Conservation (phyloP, 1,140 invertebrate species). For the Orius laevigatus region DNA sequence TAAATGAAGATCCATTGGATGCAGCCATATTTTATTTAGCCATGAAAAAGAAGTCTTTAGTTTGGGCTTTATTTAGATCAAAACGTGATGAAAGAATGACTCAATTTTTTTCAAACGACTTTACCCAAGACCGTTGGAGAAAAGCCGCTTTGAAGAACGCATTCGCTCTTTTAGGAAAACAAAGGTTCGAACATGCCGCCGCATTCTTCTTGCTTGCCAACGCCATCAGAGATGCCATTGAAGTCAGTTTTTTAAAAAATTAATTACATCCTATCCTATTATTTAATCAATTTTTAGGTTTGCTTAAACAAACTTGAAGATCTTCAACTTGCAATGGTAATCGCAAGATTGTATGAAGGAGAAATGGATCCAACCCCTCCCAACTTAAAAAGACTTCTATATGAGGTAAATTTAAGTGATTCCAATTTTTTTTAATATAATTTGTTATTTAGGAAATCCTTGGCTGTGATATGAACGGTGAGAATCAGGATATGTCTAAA, state of each 20-base stretch:
- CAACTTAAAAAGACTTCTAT: slow-evolving; percentile 56
- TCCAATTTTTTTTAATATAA: slow-evolving; percentile 10
- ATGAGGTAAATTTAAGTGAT: slow-evolving; percentile 49
- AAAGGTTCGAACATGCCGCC: slow-evolving; percentile 84
- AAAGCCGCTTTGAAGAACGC: slow-evolving; percentile 97
- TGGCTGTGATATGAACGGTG: slow-evolving; percentile 47
- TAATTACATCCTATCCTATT: not conserved
- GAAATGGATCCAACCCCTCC: slow-evolving; percentile 52
- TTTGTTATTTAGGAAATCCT: slow-evolving; percentile 23
- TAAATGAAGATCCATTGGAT: slow-evolving; percentile 86
- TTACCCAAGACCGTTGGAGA: slow-evolving; percentile 80
- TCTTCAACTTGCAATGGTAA: slow-evolving; percentile 88
- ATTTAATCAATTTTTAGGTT: slow-evolving; percentile 34
- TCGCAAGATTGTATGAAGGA: slow-evolving; percentile 80
- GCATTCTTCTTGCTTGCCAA: slow-evolving; percentile 91
- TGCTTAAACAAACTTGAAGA: slow-evolving; percentile 86
- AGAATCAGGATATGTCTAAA: slow-evolving; percentile 48
- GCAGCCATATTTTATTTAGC: slow-evolving; percentile 95
- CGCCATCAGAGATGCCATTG: slow-evolving; percentile 84
- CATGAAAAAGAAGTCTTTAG: slow-evolving; percentile 93
- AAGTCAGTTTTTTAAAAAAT: slow-evolving; percentile 36
- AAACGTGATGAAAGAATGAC: slow-evolving; percentile 84
- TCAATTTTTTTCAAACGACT: slow-evolving; percentile 89
- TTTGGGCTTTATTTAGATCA: slow-evolving; percentile 90
- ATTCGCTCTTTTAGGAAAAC: slow-evolving; percentile 86